Percentiles rank a stretch among this genome's conserved stretches.
Conservation (phyloP, 2,888 invertebrate species). For the Cataglyphis cursor region DNA sequence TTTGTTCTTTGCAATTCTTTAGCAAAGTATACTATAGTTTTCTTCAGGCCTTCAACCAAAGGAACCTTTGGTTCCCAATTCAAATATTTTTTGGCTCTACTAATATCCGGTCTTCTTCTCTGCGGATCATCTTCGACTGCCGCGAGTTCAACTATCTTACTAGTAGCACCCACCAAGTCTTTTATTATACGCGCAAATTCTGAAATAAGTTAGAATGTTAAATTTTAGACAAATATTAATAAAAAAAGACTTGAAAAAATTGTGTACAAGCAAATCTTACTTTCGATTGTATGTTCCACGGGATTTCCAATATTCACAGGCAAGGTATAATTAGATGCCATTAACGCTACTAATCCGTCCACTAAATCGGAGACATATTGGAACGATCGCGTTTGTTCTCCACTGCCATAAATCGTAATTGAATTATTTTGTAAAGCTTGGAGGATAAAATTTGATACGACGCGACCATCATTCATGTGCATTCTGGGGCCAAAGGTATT, state of each 20-base stretch:
- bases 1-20: constrained; percentile 92
- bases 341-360: constrained; percentile 96
- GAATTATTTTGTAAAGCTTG: constrained; percentile 98
- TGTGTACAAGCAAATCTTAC: constrained; percentile 84
- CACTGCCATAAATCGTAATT: constrained; percentile 96
- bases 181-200: constrained; percentile 96
- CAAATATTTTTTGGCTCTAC: constrained; percentile 93
- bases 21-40: constrained; percentile 97
- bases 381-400: constrained; percentile 97
- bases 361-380: constrained; percentile 99
- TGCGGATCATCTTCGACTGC: constrained; percentile 99
- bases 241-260: not conserved
- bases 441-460: constrained; percentile 99
- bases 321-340: constrained; percentile 96
- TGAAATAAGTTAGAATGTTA: constrained; percentile 84
- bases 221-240: not conserved
- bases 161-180: constrained; percentile 94
- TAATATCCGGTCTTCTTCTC: constrained; percentile 97
- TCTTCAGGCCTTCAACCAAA: constrained; percentile 94
- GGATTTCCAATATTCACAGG: constrained; percentile 99
- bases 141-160: constrained; percentile 93
- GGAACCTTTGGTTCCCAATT: constrained; percentile 97
- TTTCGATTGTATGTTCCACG: constrained; percentile 98
- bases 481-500: constrained; percentile 99
- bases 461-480: constrained; percentile 99